phyloP scores from a whole-genome alignment of 2,888 invertebrate genomes.

The Lypha dubia region DNA sequence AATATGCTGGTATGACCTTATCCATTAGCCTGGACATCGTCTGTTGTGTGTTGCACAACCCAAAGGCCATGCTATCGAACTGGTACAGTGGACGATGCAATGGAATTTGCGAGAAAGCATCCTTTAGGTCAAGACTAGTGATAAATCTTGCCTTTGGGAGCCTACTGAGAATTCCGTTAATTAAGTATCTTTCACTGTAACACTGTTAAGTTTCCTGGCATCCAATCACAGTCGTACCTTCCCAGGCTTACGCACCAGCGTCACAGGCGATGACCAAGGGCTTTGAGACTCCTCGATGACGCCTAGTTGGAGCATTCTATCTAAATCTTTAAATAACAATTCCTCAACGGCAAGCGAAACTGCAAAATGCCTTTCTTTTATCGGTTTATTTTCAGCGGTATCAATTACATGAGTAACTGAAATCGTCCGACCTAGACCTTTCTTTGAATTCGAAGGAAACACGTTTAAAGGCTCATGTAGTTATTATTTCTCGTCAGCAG shows the following conservation, averaged over 20 bases:
- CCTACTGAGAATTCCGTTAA: not conserved
- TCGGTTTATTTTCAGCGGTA: conserved; percentile 17
- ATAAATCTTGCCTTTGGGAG: not conserved
- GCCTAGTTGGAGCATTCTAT: no score
- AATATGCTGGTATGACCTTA: not conserved
- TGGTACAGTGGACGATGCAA: not conserved
- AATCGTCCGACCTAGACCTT: conserved; percentile 21
- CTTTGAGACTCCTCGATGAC: conserved; percentile 45
- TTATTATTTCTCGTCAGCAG: not conserved
- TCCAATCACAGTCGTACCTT: not conserved
- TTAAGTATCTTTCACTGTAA: not conserved
- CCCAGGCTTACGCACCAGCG: not conserved
- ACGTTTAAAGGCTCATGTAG: not conserved
- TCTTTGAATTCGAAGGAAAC: conserved; percentile 31
- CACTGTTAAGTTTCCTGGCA: not conserved
- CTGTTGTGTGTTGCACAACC: conserved; percentile 25
- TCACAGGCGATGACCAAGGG: conserved; percentile 27
- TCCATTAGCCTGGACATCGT: conserved; percentile 14
- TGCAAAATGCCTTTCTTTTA: conserved; percentile 13
- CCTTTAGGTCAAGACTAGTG: conserved; percentile 28
- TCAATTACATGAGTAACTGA: not conserved
- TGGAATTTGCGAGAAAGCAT: conserved; percentile 12
- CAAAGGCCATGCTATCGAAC: not conserved
- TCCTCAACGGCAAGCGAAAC: conserved; percentile 39
- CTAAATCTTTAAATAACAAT: conserved; percentile 3